Base-by-base conservation (phyloP, 2,797 vertebrate genomes). In the Eleutherodactylus coqui region DNA sequence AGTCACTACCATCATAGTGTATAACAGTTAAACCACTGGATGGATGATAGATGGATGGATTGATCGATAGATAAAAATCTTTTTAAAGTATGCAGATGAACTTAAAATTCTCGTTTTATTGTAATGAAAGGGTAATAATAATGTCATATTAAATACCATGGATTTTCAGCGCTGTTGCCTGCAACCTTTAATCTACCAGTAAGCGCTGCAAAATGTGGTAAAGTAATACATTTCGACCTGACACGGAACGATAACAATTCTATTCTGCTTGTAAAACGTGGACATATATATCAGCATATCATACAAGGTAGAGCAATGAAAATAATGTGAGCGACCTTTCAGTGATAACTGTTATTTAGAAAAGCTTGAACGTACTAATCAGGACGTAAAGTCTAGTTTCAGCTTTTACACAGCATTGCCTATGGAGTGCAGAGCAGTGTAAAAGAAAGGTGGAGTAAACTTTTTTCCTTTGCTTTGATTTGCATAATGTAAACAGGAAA, bases 111-210 rank as follows among this genome's bases (percentile, higher is more conserved):
- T 43, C 14, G 49, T 81, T 29, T 84, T 84, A 84, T 76, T 73
- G 27, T 21, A 49, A 13, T 1, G 38, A 32, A 70, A 45, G 19
- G 21, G 29, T 67, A 84, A 84, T 76, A 55, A 51, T 13, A 73
- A 58, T 29, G n/a, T 41, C 17, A 58, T n/a, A n/a, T n/a, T n/a
- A n/a, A 43, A 60, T 73, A 43, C 36, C 47, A 27, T 36, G 45
- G 43, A 75, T 75, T 41, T 60, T 5, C 53, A 43, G 55, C 29
- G 1, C 38, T 64, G 43, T 14, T 76, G 47, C 45, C 7, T 64
- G 62, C 36, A 84, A 76, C 36, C 73, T 47, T 84, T 60, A 64
- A 27, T 84, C 36, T 13, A 83, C 17, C 55, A 67, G 73, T 49
- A 24, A 43, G 41, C 58, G 19, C 58, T 67, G 58, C 58, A 38